Evolutionary conservation across 2,888 invertebrate species (phyloP), one percentile per base, ranked within the genome.

Genomic region (Nasonia oneida): DNA sequence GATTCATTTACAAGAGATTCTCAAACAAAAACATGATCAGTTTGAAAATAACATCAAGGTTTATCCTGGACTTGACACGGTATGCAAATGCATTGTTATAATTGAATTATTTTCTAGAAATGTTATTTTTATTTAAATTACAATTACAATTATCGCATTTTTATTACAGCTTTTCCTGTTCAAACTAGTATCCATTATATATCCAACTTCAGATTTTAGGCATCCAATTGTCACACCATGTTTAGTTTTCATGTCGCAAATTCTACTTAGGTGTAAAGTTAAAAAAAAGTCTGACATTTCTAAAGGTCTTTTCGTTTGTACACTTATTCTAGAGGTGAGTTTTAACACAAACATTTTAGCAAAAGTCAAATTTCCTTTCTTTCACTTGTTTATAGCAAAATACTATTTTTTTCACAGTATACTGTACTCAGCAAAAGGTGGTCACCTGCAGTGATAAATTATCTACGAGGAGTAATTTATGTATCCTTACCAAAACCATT

Each of bases 121-220:
- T 64, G 29, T 47, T 47, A 33, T 37, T 37, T 8, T 53, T 50
- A 37, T 18, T 23, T 23, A 12, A 42, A 87, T 81, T 71, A 8
- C 0, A 61, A 42, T 64, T 39, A 53, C 18, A 3, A 29, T 18
- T 64, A 53, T 77, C 33, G n/a, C 73, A 77, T 70, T 70, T 84
- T 81, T 84, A 57, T 92, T 93, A 74, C 93, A 95, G 90, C 92
- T 98, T 64, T 94, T 98, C 88, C 96, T 97, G 91, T 96, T 99
- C 86, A 98, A 98, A 94, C 91, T 98, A 88, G 95, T 98, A 4
- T 96, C 97, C 10, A 93, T 97, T 71, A 92, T 99, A 81, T 99
- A 97, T 93, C 97, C 98, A 81, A 90, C 98, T 0, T 98, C 98
- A 0, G 99, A 99, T 94, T 98, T 97, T 92, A 95, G 96, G 67